Evolutionary conservation across 2,888 invertebrate species (phyloP).

Genomic region (Bembecia ichneumoniformis): DNA sequence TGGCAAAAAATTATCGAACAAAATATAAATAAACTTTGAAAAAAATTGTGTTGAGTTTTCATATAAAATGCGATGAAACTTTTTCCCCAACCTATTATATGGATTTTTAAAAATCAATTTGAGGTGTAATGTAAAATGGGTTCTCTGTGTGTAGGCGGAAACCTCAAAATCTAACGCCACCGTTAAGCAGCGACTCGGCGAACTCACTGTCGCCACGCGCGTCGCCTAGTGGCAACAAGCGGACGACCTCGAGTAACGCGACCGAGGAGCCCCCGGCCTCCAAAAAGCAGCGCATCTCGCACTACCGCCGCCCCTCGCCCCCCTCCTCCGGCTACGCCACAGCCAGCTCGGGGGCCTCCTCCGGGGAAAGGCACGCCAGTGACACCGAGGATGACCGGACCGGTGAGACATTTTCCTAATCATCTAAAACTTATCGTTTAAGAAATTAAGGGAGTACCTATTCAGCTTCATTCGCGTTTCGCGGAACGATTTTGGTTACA

Average conservation of each 20-base stretch:
- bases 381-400: slow-evolving; percentile 66
- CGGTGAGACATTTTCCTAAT: slow-evolving; percentile 17
- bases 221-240: slow-evolving; percentile 58
- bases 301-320: slow-evolving; percentile 75
- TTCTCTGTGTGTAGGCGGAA: slow-evolving; percentile 75
- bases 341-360: slow-evolving; percentile 59
- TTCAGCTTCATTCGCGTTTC: too few species aligned
- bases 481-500: too few species aligned
- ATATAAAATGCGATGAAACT: too few species aligned
- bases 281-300: slow-evolving; percentile 89
- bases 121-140: too few species aligned
- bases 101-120: too few species aligned
- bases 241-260: slow-evolving; percentile 48
- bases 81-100: too few species aligned
- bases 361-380: slow-evolving; percentile 67
- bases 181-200: slow-evolving; percentile 88
- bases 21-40: too few species aligned
- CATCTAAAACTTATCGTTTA: too few species aligned
- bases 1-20: too few species aligned
- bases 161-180: slow-evolving; percentile 92
- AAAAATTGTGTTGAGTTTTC: too few species aligned
- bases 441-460: too few species aligned
- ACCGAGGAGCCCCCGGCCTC: slow-evolving; percentile 55
- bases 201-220: slow-evolving; percentile 86
- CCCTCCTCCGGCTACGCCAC: slow-evolving; percentile 50